Base-by-base conservation (phyloP, 1,140 invertebrate genomes). In the Scaptomyza montana region DNA sequence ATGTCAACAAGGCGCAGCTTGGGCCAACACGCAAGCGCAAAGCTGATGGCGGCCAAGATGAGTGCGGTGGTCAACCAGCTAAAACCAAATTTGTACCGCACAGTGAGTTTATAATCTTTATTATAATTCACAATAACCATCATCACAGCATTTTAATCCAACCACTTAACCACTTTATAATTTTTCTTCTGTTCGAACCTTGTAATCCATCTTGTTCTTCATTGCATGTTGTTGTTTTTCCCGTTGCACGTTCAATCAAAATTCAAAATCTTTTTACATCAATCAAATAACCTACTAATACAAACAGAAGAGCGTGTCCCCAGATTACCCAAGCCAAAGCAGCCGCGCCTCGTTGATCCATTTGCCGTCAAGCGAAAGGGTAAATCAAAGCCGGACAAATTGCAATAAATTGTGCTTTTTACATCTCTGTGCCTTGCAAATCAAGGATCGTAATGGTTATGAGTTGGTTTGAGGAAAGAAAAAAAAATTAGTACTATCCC, bases 281-380 rank as follows among this genome's bases (percentile, higher is more conserved):
- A 67, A 66, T 67, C 63, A 55, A 72, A 12, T 57, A 59, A 66
- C 19, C 3, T 5, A 43, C 21, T 54, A 72, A 65, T 53, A 36
- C 46, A 56, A 56, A 9, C 8, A 30, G 65, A 71, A 71, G 51
- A n/a, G 53, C 78, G 84, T 36, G 68, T 49, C 0, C 71, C 69
- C 56, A 87, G 74, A 73, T 51, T 65, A 33, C 54, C 74, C 25
- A 78, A 84, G 51, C 84, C 84, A 47, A 84, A 89, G 68, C 66
- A 73, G 49, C 63, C 84, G 13, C 84, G 84, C 8, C 71, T 85
- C 53, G 72, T 87, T 67, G 90, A 91, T 81, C 85, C 89, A 60
- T 91, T 91, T 85, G 90, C 90, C 54, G 85, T 75, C 5, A 91
- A 91, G 76, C 73, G 90, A 74, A 91, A 91, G 90, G 90, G 90